Conservation (phyloP, 64 coral and sea anemone genomes). For the Dendrophyllia cribrosa region DNA sequence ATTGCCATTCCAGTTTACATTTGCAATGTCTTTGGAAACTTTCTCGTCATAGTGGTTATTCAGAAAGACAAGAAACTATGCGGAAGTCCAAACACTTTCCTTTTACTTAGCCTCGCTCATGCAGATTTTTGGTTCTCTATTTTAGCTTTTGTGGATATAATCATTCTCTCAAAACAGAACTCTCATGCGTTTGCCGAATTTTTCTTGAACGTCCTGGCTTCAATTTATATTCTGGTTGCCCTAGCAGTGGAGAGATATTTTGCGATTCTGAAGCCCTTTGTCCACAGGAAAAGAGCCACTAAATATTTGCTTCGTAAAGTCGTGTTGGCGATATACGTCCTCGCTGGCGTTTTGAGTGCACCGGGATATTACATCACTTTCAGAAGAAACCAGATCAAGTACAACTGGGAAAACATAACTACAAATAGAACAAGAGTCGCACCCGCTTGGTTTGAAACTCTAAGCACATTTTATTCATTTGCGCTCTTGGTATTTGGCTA, state of each 20-base stretch:
- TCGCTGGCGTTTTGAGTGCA: neutral
- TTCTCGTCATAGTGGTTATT: conserved; percentile 20
- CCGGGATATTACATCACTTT: neutral
- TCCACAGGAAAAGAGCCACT: conserved; percentile 18
- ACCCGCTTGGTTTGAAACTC: neutral
- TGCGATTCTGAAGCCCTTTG: conserved; percentile 61
- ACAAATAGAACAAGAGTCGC: neutral
- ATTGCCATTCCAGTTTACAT: conserved; percentile 4
- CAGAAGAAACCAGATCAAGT: too few species aligned
- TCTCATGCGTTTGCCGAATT: neutral
- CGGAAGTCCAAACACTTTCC: neutral
- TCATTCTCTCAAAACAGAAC: neutral
- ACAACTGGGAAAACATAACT: neutral
- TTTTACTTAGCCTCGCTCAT: neutral
- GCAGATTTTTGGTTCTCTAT: neutral
- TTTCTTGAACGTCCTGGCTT: conserved; percentile 7
- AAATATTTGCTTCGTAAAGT: neutral
- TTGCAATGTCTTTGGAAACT: conserved; percentile 16
- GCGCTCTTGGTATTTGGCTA: neutral
- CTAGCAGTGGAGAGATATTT: conserved; percentile 64
- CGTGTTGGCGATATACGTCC: neutral
- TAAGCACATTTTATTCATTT: neutral
- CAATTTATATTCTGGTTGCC: conserved; percentile 9
- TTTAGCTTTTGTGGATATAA: neutral
- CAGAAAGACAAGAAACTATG: neutral